Evolutionary conservation across 2,113 vertebrate genomes (phyloP).

Genomic region (Crotalus viridis): DNA sequence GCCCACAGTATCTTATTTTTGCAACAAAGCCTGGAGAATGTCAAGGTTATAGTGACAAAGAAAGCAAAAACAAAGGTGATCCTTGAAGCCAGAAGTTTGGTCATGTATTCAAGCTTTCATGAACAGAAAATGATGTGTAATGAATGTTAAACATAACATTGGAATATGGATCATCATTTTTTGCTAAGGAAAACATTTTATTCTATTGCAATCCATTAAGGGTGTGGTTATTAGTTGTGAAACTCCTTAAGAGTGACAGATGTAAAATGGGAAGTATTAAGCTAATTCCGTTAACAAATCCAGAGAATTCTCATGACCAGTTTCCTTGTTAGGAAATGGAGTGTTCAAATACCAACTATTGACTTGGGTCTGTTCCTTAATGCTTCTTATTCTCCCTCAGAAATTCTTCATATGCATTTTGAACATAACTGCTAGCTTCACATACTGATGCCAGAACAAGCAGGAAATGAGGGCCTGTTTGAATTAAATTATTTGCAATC

Average conservation of each 20-base stretch:
- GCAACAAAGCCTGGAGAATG: not conserved
- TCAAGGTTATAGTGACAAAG: not conserved
- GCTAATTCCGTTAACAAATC: not conserved
- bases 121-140: not conserved
- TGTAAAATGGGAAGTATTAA: not conserved
- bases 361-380: fast-evolving
- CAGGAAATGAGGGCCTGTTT: not conserved
- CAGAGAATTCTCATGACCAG: not conserved
- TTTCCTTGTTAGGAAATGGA: not conserved
- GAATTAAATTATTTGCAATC: not conserved
- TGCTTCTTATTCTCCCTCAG: not conserved
- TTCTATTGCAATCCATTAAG: not conserved
- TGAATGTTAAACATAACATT: not conserved
- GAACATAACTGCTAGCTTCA: not conserved
- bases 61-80: not conserved
- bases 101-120: not conserved
- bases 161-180: not conserved
- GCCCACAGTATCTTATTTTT: not conserved
- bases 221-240: no score
- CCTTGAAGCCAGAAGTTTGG: not conserved
- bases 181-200: not conserved
- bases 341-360: not conserved
- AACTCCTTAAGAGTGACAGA: not conserved
- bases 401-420: not conserved
- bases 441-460: not conserved